These are phyloP conservation scores for Drosophila tanythrix DNA, from an alignment of 2,888 invertebrate genomes.

Conservation along the genomic window DNA sequence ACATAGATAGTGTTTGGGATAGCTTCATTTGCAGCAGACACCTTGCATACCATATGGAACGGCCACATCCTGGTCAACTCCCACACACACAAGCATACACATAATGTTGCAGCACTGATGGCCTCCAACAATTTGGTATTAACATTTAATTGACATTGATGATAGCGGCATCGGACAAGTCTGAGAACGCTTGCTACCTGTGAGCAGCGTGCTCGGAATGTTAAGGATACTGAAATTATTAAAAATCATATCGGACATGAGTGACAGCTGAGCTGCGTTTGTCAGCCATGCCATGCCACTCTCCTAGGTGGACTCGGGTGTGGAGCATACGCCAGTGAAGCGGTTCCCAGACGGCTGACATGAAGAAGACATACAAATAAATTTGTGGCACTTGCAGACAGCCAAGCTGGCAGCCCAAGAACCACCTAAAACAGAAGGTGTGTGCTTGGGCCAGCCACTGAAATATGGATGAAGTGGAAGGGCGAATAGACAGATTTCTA, in stretches of 20 bases:
- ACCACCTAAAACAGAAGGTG: conserved; percentile 4
- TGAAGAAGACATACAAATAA: conserved; percentile 79
- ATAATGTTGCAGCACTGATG: conserved; percentile 25
- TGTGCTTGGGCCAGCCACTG: conserved; percentile 23
- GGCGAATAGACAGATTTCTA: conserved; percentile 7
- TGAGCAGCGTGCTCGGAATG: conserved; percentile 58
- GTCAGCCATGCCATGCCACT: conserved; percentile 24
- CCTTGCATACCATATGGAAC: conserved; percentile 39
- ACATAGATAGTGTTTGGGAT: conserved; percentile 23
- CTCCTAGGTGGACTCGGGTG: conserved; percentile 27
- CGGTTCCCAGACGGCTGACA: conserved; percentile 62
- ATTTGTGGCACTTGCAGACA: conserved; percentile 77
- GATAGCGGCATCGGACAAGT: conserved; percentile 67
- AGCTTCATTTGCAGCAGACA: conserved; percentile 58
- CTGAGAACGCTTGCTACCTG: conserved; percentile 61
- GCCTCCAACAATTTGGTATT: conserved; percentile 67
- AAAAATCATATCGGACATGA: conserved; percentile 70
- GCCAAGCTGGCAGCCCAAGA: conserved; percentile 11
- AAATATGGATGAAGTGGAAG: conserved; percentile 23
- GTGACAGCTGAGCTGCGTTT: conserved; percentile 54
- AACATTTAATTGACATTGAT: conserved; percentile 81
- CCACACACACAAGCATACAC: conserved; percentile 37
- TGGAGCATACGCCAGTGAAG: conserved; percentile 36
- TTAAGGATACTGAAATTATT: conserved; percentile 60
- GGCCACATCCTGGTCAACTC: conserved; percentile 67